Evolutionary conservation across 2,888 invertebrate species (phyloP), one percentile per base, ranked within the genome.

Genomic region (Yponomeuta plumbellus): DNA sequence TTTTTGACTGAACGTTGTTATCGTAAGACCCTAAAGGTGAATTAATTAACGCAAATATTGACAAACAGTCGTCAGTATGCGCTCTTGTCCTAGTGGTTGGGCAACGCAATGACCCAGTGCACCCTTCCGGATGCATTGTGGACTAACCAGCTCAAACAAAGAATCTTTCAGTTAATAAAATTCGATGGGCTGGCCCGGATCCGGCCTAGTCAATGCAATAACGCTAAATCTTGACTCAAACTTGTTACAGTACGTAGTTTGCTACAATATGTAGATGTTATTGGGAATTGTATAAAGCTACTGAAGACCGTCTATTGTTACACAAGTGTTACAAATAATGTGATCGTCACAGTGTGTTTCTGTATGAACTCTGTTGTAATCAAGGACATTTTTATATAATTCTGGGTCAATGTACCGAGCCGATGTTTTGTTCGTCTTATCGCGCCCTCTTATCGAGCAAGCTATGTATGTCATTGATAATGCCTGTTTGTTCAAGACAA

Each of bases 331-430:
- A 52, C 44, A 58, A 23, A 52, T 26, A 88, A 88, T 89, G 87
- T 90, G 90, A 90, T 82, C 89, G 88, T 84, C 90, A 88, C 77
- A 76, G 71, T 76, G 81, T 84, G 88, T 52, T 52, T 1, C 44
- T 52, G 44, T 52, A 52, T 52, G 44, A 17, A 52, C 44, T 52
- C 44, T 52, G 88, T 88, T 87, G 79, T 75, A 83, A 85, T 83
- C 77, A 88, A 86, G 84, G 84, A 83, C 82, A 83, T 88, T 87
- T 91, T 90, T 88, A 88, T 88, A 89, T 88, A 89, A 90, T 87
- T 88, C 81, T 91, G 88, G 91, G 91, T 90, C 91, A 89, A 81
- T 87, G 90, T 87, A 88, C 89, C 87, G 86, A 82, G 76, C 74
- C 81, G 84, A 79, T 88, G 88, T 89, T 87, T 84, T 88, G 89